Evolutionary conservation across 2,888 invertebrate species (phyloP).

Genomic region (Myopa testacea): DNA sequence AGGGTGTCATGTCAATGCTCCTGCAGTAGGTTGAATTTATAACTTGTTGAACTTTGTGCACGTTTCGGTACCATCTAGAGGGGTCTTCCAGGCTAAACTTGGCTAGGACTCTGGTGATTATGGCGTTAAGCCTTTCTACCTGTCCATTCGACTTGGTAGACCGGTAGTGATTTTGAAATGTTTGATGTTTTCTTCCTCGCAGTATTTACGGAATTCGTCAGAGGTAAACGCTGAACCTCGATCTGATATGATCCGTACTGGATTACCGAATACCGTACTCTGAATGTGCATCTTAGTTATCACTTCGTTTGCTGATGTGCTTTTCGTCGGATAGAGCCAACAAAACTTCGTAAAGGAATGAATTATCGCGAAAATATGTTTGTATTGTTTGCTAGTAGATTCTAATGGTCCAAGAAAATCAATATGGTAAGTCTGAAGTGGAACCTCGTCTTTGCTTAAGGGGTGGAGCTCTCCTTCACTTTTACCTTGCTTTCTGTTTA

Average conservation of each 20-base stretch:
- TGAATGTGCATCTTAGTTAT: conserved; percentile 55
- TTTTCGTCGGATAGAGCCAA: conserved; percentile 61
- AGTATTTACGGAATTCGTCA: conserved; percentile 57
- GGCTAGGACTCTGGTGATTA: conserved; percentile 35
- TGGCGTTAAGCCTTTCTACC: conserved; percentile 40
- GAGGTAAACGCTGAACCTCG: conserved; percentile 56
- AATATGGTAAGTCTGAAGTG: conserved; percentile 50
- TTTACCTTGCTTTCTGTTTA: conserved; percentile 44
- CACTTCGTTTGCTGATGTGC: conserved; percentile 55
- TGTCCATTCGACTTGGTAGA: conserved; percentile 43
- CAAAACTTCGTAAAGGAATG: conserved; percentile 63
- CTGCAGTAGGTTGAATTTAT: conserved; percentile 27
- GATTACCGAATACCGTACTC: conserved; percentile 61
- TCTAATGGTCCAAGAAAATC: conserved; percentile 63
- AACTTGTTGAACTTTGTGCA: conserved; percentile 37
- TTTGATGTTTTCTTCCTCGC: conserved; percentile 52
- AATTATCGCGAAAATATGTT: conserved; percentile 57
- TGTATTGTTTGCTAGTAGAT: conserved; percentile 51
- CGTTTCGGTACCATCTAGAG: conserved; percentile 39
- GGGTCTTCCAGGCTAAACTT: conserved; percentile 41
- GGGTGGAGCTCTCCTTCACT: conserved; percentile 47
- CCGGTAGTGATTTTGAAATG: conserved; percentile 42
- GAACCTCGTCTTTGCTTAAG: conserved; percentile 43
- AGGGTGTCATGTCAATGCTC: conserved; percentile 23
- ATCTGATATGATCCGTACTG: conserved; percentile 59